Base-by-base conservation (phyloP, 2,888 invertebrate genomes). In the Pandemis corylana region DNA sequence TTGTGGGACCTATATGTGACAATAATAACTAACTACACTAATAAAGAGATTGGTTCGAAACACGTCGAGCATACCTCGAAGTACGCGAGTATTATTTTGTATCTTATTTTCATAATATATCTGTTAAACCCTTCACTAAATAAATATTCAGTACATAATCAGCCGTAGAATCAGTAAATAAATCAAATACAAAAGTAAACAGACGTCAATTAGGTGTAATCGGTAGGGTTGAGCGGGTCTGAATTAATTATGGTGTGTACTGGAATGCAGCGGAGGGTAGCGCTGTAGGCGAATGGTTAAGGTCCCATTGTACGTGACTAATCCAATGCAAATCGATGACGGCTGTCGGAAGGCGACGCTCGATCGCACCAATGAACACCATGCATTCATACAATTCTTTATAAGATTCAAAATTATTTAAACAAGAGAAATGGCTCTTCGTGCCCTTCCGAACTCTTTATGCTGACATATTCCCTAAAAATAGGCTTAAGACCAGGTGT, bases 301-400 rank as follows among this genome's bases (percentile, higher is more conserved):
- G 63, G 69, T 71, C 73, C 72, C 78, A 79, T 81, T 78, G 78
- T 78, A 80, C 81, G 80, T 78, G 81, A 78, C 78, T 84, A 83
- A 85, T 84, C 85, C 85, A 83, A 83, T 83, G 76, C 79, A 80
- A 80, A 82, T 84, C 81, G 78, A 80, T 83, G 81, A 82, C 78
- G 77, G 78, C 71, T 74, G 78, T 70, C 78, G 70, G 75, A 73
- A 75, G 69, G 76, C 73, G 78, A 79, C 42, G 66, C 70, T 62
- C n/a, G 46, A 49, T 68, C 15, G 15, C 44, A 42, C 15, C 15
- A 7, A 56, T 12, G n/a, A 41, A 49, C 36, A 28, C 13, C 61
- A 59, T 68, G 62, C 46, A 53, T 15, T 7, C 9, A 28, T 7
- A 28, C 28, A 12, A 59, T 28, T 59, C 28, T 28, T 59, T 28